Evolutionary conservation across 1,140 invertebrate species (phyloP).

Genomic region (Littorina saxatilis): DNA sequence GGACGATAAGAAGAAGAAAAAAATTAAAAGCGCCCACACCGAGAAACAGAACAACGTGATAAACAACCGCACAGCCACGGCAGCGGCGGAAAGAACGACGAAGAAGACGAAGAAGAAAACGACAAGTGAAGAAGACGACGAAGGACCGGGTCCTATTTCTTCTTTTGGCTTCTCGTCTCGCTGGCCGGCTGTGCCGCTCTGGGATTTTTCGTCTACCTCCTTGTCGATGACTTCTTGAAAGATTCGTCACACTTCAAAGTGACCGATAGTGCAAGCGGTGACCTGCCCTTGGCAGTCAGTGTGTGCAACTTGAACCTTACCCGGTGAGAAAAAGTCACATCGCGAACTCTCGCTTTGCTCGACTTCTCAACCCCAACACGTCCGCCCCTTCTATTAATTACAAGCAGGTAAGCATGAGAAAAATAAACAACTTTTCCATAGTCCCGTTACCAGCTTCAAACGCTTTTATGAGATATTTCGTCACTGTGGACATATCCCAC

Average conservation of each 20-base stretch:
- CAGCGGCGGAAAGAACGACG: neutral
- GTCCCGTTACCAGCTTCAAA: too few species aligned
- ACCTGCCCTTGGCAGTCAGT: conserved; percentile 2
- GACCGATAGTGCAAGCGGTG: neutral
- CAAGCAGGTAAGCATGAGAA: neutral
- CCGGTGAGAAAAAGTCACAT: neutral
- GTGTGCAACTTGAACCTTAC: conserved; percentile 17
- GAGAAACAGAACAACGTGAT: neutral
- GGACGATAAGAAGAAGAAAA: neutral
- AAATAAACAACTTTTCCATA: too few species aligned
- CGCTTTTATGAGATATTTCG: too few species aligned
- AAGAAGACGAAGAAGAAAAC: conserved; percentile 1
- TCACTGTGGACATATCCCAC: too few species aligned
- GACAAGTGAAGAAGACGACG: conserved; percentile 16
- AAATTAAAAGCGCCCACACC: neutral
- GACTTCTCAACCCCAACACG: neutral
- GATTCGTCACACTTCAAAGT: neutral
- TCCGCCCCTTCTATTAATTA: neutral
- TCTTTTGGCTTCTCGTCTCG: neutral
- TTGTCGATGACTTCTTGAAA: neutral
- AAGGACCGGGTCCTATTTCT: neutral
- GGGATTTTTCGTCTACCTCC: neutral
- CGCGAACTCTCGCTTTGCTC: neutral
- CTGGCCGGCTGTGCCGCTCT: neutral
- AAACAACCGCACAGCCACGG: neutral